These are phyloP conservation scores for Drosophila obscura DNA, from an alignment of 1,140 invertebrate species.

Conservation along the genomic window DNA sequence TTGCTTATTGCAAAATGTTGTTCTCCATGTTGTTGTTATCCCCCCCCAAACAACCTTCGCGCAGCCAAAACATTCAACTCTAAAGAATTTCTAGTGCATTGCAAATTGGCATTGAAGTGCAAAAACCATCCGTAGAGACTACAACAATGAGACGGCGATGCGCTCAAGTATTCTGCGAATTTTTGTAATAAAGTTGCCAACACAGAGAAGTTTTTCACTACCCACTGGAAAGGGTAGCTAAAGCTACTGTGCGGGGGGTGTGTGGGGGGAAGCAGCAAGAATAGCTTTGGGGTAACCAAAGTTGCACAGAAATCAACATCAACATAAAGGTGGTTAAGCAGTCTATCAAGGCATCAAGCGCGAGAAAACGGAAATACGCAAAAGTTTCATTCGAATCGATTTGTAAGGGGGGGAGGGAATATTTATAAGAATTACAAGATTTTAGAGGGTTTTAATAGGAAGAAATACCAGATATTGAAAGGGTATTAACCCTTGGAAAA, in stretches of 20 bases:
- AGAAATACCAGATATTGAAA: no score
- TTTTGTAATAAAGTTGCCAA: constrained; percentile 72
- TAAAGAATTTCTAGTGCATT: constrained; percentile 57
- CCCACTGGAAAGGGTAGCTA: not conserved
- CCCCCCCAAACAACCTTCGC: no score
- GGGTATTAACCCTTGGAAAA: no score
- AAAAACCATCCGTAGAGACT: constrained; percentile 33
- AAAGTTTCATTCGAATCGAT: not conserved
- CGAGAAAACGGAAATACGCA: constrained; percentile 1
- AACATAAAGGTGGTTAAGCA: no score
- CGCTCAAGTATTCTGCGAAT: constrained; percentile 63
- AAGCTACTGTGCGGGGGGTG: not conserved
- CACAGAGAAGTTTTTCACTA: constrained; percentile 38
- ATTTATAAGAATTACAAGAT: no score
- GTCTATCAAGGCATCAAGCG: not conserved
- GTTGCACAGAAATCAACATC: constrained; percentile 4
- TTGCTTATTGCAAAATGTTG: constrained; percentile 72
- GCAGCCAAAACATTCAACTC: not conserved
- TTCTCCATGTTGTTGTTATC: constrained; percentile 13
- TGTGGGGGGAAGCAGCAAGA: not conserved
- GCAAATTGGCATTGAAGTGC: constrained; percentile 33
- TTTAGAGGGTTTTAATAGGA: no score
- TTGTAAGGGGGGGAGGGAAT: no score
- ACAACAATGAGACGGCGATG: constrained; percentile 27
- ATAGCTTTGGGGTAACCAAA: not conserved